A percentile compares a stretch with the other conserved stretches of the same genome.
Evolutionary conservation across 2,113 vertebrate species (phyloP).

Genomic region (Vombatus ursinus): DNA sequence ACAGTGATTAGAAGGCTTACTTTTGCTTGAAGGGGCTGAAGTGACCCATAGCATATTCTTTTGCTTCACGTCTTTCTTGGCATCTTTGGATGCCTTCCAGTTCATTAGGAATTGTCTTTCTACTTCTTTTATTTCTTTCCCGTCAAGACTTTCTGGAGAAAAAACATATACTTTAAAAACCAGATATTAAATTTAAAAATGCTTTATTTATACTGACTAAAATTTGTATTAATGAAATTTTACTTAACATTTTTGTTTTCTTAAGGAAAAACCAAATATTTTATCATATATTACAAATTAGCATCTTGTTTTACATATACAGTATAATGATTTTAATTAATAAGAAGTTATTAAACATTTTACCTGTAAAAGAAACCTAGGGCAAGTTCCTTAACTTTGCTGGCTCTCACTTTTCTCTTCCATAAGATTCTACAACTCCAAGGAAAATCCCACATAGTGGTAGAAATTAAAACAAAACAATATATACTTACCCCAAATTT

Average conservation of each 20-base stretch:
- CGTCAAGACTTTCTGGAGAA: constrained; percentile 90
- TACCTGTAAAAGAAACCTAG: neutral
- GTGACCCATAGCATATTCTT: constrained; percentile 74
- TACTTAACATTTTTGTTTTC: neutral
- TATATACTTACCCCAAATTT: neutral
- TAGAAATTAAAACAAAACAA: constrained; percentile 26
- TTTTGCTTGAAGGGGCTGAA: constrained; percentile 54
- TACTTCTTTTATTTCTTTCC: constrained; percentile 91
- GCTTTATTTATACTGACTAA: neutral
- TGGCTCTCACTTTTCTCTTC: neutral
- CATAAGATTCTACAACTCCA: constrained; percentile 48
- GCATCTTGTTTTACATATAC: neutral
- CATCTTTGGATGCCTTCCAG: constrained; percentile 94
- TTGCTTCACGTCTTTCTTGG: constrained; percentile 86
- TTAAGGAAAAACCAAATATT: neutral
- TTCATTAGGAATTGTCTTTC: constrained; percentile 94
- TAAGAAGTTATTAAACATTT: neutral
- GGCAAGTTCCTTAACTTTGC: neutral
- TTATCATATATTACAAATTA: neutral
- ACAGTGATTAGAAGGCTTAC: constrained; percentile 78
- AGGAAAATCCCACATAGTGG: constrained; percentile 42
- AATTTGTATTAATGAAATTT: neutral
- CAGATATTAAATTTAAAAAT: constrained; percentile 32
- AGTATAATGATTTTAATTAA: neutral
- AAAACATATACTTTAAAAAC: constrained; percentile 40